Evolutionary conservation across 2,797 vertebrate species (phyloP), one percentile per base, ranked within the genome.

Genomic region (Hypotaenidia philippensis): DNA sequence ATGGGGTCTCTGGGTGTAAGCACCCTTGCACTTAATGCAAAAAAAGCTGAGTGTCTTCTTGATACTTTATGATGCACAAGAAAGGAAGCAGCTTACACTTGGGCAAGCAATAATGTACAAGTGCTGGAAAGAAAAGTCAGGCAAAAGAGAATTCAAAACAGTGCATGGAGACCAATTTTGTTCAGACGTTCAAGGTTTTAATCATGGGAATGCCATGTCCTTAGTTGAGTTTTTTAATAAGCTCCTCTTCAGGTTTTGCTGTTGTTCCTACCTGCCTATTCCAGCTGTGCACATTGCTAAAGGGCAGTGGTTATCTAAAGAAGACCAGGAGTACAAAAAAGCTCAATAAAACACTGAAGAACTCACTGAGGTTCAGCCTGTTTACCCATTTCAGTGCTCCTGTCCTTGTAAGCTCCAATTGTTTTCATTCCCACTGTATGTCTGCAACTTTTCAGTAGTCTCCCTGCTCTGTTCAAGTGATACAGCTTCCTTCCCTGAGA

Each of bases 141-240:
- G 17, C 4, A 45, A 70, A 78, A 31, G 5, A 5, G 45, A 34
- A 57, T 71, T 45, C 23, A 31, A 38, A 89, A 40, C 36, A 15
- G 38, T 52, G 23, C 7, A 12, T 27, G 76, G 31, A 53, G 77
- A 74, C n/a, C 32, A 44, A 10, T 91, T 95, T 89, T 69, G 31
- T 81, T 44, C 55, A 84, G 53, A 14, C 22, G 27, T 68, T 89
- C 52, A 53, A 56, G 25, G 27, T 59, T 86, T 90, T 69, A 77
- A 70, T 41, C n/a, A 36, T 34, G 40, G 34, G 47, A 86, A 91
- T 78, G 65, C 75, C 76, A 86, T 76, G 81, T 49, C 44, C 27
- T 96, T 92, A 92, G 61, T 59, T 75, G 44, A 59, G 31, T 91
- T 85, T 95, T 91, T 95, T 92, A 92, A 93, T 85, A 94, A 93